Percentiles rank a stretch among this genome's conserved stretches.
Conservation (phyloP, 2,888 invertebrate genomes). For the Camponotus fellah region DNA sequence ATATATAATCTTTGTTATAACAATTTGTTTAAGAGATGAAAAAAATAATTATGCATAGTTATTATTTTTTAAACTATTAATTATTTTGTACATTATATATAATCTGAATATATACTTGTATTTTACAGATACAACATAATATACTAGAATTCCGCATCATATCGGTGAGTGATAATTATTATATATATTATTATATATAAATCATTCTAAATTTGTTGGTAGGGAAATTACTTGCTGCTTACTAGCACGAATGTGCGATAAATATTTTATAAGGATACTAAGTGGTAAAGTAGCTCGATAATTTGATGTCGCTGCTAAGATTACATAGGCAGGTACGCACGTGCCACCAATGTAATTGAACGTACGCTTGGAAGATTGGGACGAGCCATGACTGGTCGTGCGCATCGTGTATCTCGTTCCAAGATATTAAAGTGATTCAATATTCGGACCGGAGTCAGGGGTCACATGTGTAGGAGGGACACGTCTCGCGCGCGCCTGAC, state of each 20-base stretch:
- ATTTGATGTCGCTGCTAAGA: constrained; percentile 32
- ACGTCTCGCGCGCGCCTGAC: constrained; percentile 72
- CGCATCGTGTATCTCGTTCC: constrained; percentile 70
- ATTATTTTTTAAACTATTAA: background rate
- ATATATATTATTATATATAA: background rate
- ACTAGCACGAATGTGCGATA: constrained; percentile 33
- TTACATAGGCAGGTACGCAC: constrained; percentile 49
- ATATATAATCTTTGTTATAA: background rate
- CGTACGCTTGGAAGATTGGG: constrained; percentile 35
- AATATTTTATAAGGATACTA: constrained; percentile 48
- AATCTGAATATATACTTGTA: constrained; percentile 7
- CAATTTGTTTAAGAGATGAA: background rate
- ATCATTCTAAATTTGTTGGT: constrained; percentile 15
- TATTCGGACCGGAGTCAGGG: constrained; percentile 78
- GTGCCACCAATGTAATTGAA: constrained; percentile 41
- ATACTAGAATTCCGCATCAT: background rate
- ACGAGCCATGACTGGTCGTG: constrained; percentile 43
- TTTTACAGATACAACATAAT: background rate
- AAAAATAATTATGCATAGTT: background rate
- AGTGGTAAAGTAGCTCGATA: constrained; percentile 31
- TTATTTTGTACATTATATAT: background rate
- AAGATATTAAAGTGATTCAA: constrained; percentile 79
- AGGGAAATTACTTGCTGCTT: constrained; percentile 9
- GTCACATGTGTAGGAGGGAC: constrained; percentile 79
- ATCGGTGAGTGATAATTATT: background rate